A percentile compares a stretch with the other conserved stretches of the same genome.
These are phyloP conservation scores for Drosophila ambigua DNA, from an alignment of 1,140 invertebrate species.

Conservation along the genomic window DNA sequence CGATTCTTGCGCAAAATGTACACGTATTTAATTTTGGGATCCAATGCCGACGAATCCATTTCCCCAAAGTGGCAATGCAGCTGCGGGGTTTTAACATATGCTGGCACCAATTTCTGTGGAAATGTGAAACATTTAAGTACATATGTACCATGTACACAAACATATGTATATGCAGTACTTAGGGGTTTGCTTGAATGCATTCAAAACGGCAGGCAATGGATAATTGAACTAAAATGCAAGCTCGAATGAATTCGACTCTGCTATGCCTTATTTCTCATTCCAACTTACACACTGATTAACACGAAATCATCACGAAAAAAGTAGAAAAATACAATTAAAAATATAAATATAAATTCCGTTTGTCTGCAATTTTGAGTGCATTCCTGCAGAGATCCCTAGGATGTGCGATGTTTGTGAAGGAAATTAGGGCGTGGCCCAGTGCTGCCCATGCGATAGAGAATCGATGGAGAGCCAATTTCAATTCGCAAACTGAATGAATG, in stretches of 20 bases:
- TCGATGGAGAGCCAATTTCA: conserved; percentile 5
- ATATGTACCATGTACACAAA: neutral
- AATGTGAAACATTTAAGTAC: neutral
- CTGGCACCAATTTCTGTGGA: conserved; percentile 79
- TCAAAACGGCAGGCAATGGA: no score
- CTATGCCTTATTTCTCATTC: no score
- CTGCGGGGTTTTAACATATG: conserved; percentile 86
- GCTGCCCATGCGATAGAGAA: neutral
- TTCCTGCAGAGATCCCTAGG: no score
- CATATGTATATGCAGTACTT: neutral
- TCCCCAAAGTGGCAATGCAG: conserved; percentile 88
- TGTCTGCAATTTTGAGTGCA: no score
- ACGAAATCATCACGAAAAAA: no score
- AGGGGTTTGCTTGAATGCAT: no score
- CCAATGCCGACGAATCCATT: conserved; percentile 84
- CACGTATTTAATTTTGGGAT: conserved; percentile 85
- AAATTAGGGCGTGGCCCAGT: no score
- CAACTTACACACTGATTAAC: no score
- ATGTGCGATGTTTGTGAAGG: no score
- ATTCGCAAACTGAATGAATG: conserved; percentile 7
- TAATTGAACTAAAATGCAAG: no score
- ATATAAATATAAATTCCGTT: neutral
- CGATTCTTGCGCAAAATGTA: conserved; percentile 88
- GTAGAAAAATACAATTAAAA: no score
- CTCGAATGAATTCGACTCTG: no score